Base-by-base conservation (phyloP, 2,797 vertebrate species). In the Sebastes minor region DNA sequence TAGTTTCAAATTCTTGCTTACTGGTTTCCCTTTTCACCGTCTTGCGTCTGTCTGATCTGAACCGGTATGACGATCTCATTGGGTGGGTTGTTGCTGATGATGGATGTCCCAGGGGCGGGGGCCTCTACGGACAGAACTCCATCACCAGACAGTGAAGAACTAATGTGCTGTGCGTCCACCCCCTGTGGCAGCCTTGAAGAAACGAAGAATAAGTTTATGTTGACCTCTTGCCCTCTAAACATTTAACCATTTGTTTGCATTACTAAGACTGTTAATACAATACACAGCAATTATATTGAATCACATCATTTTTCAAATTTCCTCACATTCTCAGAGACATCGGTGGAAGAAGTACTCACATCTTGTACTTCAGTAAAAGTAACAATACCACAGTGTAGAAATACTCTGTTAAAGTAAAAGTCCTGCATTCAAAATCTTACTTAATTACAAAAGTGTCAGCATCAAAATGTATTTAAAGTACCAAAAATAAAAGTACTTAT, bases 71-170 rank as follows among this genome's bases (percentile, higher is more conserved):
- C 86, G 0, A 92, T 83, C 84, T 96, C 95, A 2, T 53, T 86
- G 63, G 56, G 35, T 1, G 85, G 55, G 13, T 77, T 52, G 18
- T 77, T 52, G 6, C 78, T 63, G 81, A 56, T 64, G 81, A 56
- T 32, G 52, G 85, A 73, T 0, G 87, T 87, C 16, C 84, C 83
- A 0, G 88, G 87, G 30, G 93, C 81, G 0, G 95, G 94, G n/a
- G 95, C 94, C 62, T 96, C 94, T 12, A 97, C 69, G 2, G 89
- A 92, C 69, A 97, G 87, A 69, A 95, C 67, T 8, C 95, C 95
- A 18, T 95, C 94, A 25, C 83, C 59, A 32, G 94, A 95, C 80
- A 97, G 71, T 0, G 90, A 92, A 2, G 95, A 94, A 35, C 87
- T 93, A 87, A 96, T 94, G 83, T 94, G 92, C 63, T 92, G 91